These are phyloP conservation scores for Tetragonula clypearis DNA, from an alignment of 1,140 invertebrate genomes.

Conservation along the genomic window DNA sequence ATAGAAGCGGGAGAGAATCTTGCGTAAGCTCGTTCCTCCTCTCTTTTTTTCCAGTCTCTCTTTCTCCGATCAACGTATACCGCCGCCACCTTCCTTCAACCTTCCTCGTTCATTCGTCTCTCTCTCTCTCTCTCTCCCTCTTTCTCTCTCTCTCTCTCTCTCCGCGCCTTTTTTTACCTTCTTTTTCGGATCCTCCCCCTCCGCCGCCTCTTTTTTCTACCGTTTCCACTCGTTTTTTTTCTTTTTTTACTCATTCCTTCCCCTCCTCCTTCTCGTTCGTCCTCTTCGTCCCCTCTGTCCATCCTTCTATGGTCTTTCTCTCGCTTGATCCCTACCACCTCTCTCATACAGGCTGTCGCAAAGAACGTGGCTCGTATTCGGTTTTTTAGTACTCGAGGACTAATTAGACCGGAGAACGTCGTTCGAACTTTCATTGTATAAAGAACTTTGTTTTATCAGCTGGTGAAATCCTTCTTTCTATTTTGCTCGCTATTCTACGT, in stretches of 20 bases:
- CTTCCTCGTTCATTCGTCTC: not conserved
- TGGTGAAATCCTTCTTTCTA: too few relatives aligned
- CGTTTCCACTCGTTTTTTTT: not conserved
- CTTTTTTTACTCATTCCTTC: not conserved
- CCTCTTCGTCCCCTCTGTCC: too few relatives aligned
- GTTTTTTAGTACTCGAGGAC: not conserved
- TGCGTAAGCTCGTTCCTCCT: slow-evolving; percentile 46
- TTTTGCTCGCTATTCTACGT: too few relatives aligned
- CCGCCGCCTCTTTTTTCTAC: not conserved
- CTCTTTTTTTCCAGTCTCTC: not conserved
- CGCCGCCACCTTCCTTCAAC: too few relatives aligned
- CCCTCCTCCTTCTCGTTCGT: not conserved
- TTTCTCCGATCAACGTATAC: not conserved
- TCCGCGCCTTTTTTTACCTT: not conserved
- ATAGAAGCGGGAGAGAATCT: slow-evolving; percentile 55
- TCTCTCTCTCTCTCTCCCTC: not conserved
- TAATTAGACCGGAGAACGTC: not conserved
- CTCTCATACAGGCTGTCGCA: not conserved
- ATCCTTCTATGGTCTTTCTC: not conserved
- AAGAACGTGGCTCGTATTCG: not conserved
- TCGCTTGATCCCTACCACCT: not conserved
- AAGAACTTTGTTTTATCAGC: too few relatives aligned
- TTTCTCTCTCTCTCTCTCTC: not conserved
- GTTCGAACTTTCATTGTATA: too few relatives aligned
- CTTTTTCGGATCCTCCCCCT: not conserved